Conservation (phyloP, 2,797 vertebrate genomes). For the Ataeniobius toweri region DNA sequence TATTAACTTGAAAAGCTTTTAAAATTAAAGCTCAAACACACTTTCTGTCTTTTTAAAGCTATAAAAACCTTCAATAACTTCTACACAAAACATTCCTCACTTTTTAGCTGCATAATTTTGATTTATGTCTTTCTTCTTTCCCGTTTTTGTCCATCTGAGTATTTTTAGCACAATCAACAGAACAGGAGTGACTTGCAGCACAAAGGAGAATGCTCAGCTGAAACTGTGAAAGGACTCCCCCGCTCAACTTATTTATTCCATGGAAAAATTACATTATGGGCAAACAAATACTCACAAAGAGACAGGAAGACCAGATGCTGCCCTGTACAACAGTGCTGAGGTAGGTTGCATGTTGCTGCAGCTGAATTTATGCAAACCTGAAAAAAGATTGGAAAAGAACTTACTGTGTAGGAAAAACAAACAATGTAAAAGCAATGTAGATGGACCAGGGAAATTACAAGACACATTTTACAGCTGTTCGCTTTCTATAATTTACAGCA, state of each 20-base stretch:
- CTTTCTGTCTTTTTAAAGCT: conserved; percentile 20
- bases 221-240: conserved; percentile 36
- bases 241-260: conserved; percentile 42
- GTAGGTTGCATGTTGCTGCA: background rate
- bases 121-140: conserved; percentile 10
- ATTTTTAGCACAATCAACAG: conserved; percentile 44
- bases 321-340: conserved; percentile 11
- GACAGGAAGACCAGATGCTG: conserved; percentile 37
- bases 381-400: conserved; percentile 5
- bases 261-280: conserved; percentile 38
- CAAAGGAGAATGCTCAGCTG: conserved; percentile 26
- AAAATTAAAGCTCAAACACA: conserved; percentile 23
- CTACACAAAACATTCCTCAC: conserved; percentile 18
- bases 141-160: conserved; percentile 28
- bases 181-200: conserved; percentile 19
- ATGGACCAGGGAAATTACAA: background rate
- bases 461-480: background rate
- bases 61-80: conserved; percentile 38
- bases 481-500: background rate
- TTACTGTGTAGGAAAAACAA: conserved; percentile 2
- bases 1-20: conserved; percentile 41
- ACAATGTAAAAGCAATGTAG: background rate
- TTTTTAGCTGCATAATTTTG: conserved; percentile 9
- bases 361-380: conserved; percentile 22
- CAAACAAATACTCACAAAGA: conserved; percentile 39